Base-by-base conservation (phyloP, 2,113 vertebrate species). In the Alethe castanea region DNA sequence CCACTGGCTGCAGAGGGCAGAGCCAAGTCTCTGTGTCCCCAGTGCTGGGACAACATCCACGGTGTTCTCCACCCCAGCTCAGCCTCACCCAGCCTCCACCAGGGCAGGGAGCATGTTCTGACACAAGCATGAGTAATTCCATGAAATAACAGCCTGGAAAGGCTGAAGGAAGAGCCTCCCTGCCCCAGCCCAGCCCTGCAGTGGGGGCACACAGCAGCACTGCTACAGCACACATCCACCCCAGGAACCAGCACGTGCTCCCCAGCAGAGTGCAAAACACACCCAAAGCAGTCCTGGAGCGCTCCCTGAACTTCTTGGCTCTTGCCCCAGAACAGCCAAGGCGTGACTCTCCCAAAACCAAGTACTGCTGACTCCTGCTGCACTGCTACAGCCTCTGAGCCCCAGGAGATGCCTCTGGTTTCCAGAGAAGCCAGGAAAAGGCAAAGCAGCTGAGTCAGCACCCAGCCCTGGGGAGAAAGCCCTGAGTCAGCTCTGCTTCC, bases 361-460 rank as follows among this genome's bases (percentile, higher is more conserved):
- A 67, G 54, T 11, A 20, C 19, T 50, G 12, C 71, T 89, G 59
- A 8, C 60, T 82, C 56, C 88, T 78, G 47, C 79, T 88, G 73
- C 36, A 4, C 42, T 9, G 1, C 53, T 6, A 0, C 0, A 3
- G 71, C 82, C 78, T 16, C 50, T 2, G 42, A 76, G 81, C 61
- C 89, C 60, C 85, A 29, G 71, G 92, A 93, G 92, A 90, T 64
- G 88, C 74, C 85, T 91, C 57, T 25, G 36, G 79, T 59, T 85
- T 96, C 3, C 65, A 54, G 76, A 74, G 82, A 23, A 84, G 72
- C 56, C 80, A 88, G 69, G 5, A 78, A 67, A 77, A 56, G 40
- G 36, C 82, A 81, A 60, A 96, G 76, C 35, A 90, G 85, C 85
- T 92, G 94, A 95, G 76, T 96, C 96, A 96, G 96, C 94, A 67